These are phyloP conservation scores for Eriosoma lanigerum DNA, from an alignment of 1,140 invertebrate species.

Conservation along the genomic window DNA sequence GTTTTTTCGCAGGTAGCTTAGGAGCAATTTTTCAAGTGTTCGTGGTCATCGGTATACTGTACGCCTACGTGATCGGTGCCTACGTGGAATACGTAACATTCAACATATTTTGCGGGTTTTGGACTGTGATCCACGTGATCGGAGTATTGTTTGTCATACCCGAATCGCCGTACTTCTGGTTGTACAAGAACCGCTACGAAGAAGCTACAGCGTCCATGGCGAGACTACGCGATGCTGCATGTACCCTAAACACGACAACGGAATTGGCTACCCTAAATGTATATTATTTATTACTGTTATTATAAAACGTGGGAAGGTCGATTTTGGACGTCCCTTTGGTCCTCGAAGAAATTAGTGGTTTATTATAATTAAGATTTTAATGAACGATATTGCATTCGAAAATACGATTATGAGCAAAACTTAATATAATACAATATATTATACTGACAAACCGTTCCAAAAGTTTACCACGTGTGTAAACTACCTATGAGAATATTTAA, in stretches of 20 bases:
- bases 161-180: constrained; percentile 76
- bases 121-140: constrained; percentile 68
- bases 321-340: too few relatives aligned
- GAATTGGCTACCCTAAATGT: background rate
- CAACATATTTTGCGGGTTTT: constrained; percentile 66
- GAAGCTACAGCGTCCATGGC: background rate
- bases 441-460: too few relatives aligned
- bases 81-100: constrained; percentile 67
- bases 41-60: constrained; percentile 78
- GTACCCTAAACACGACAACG: background rate
- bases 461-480: too few relatives aligned
- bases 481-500: too few relatives aligned
- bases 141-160: constrained; percentile 72
- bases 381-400: too few relatives aligned
- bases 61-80: constrained; percentile 73
- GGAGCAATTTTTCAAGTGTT: constrained; percentile 82
- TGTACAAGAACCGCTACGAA: constrained; percentile 60
- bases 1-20: constrained; percentile 64
- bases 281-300: too few relatives aligned
- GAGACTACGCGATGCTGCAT: background rate
- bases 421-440: too few relatives aligned
- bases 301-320: too few relatives aligned
- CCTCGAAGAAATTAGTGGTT: too few relatives aligned
- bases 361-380: too few relatives aligned
- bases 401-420: too few relatives aligned